Evolutionary conservation across 2,113 vertebrate species (phyloP).

Genomic region (Osmerus mordax): DNA sequence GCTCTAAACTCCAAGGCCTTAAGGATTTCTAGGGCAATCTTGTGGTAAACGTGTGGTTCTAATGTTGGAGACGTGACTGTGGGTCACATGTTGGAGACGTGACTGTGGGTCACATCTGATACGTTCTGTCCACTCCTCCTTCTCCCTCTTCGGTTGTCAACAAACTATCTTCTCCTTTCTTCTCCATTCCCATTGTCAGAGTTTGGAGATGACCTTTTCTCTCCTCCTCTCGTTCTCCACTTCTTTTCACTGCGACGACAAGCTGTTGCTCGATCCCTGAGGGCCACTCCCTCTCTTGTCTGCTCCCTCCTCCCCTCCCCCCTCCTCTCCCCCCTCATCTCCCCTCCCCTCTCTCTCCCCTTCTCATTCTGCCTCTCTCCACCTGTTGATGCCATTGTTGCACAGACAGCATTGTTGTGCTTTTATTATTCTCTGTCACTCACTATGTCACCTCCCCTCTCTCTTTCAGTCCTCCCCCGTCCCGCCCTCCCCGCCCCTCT

Average conservation of each 20-base stretch:
- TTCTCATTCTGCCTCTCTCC: slow-evolving; percentile 57
- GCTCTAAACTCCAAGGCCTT: neutral
- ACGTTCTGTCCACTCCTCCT: neutral
- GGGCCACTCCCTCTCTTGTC: slow-evolving; percentile 70
- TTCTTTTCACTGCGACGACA: slow-evolving; percentile 66
- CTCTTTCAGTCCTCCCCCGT: slow-evolving; percentile 22
- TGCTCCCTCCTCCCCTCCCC: slow-evolving; percentile 26
- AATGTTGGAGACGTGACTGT: neutral
- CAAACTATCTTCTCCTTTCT: slow-evolving; percentile 56
- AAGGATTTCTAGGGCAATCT: too few relatives aligned
- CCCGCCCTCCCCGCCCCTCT: slow-evolving; percentile 39
- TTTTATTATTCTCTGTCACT: slow-evolving; percentile 59
- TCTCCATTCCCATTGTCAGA: slow-evolving; percentile 70
- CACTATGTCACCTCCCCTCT: slow-evolving; percentile 31
- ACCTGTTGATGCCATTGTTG: slow-evolving; percentile 76
- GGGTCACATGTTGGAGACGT: neutral
- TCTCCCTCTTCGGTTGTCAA: slow-evolving; percentile 48
- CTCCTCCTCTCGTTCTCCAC: slow-evolving; percentile 39
- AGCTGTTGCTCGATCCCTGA: slow-evolving; percentile 68
- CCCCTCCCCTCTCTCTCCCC: slow-evolving; percentile 29
- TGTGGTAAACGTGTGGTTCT: neutral
- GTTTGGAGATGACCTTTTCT: slow-evolving; percentile 67
- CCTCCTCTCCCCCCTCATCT: slow-evolving; percentile 27
- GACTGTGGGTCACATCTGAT: neutral
- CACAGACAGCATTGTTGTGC: slow-evolving; percentile 52